Base-by-base conservation (phyloP, 2,888 invertebrate species). In the Polylopha cassiicola region DNA sequence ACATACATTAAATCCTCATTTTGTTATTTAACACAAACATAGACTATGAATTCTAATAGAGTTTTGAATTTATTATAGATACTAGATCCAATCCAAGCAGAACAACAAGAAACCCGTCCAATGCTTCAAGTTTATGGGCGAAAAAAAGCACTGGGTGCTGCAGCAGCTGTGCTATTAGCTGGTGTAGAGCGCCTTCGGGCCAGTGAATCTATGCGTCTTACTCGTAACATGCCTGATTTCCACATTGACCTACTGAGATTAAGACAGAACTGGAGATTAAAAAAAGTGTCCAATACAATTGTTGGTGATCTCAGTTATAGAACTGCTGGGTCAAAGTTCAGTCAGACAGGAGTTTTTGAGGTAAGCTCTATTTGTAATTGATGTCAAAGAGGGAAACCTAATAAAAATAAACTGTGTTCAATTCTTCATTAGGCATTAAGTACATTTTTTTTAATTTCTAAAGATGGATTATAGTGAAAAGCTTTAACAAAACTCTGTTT, bases 291-390 rank as follows among this genome's bases (percentile, higher is more conserved):
- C 0, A 97, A 95, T 67, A 92, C 94, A 0, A 98, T 98, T 39
- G 93, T 98, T 34, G 98, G 98, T 0, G 98, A 98, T 78, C 88
- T 98, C 3, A 98, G 98, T 70, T 98, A 98, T 66, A 89, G 96
- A 46, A 97, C 97, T 62, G 97, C 97, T 47, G 98, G 98, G 1
- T 98, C 97, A 0, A 94, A 97, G 66, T 98, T 94, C 68, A 92
- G 92, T 44, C 97, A 97, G 80, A 94, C 94, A 43, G 98, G 98
- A 2, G 94, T 95, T 58, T 97, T 98, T 87, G 97, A 98, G 87
- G 97, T 98, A 55, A 32, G 14, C 8, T 13, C 6, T 29, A 23
- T 7, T 16, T 13, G 39, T 20, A 4, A 15, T 20, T 15, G n/a
- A 13, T 13, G 24, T n/a, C n/a, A n/a, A n/a, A n/a, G n/a, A n/a